Evolutionary conservation across 2,797 vertebrate species (phyloP), one percentile per base, ranked within the genome.

Genomic region (Paratrypauchen microcephalus): DNA sequence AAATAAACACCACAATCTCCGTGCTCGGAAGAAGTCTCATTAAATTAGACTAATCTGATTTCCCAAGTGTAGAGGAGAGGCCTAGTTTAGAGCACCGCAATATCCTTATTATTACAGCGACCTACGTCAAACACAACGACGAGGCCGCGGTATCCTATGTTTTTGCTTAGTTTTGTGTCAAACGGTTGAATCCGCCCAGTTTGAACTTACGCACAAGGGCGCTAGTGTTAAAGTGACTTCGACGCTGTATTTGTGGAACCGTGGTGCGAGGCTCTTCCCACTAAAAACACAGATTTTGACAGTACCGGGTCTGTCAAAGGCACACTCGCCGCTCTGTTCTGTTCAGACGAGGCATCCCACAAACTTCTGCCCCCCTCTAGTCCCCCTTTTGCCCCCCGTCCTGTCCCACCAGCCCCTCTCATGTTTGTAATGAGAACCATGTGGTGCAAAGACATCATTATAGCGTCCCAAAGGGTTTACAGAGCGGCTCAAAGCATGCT

Each of bases 181-280:
- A 65, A 67, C n/a, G 0, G 32, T 36, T 9, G 60, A 64, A 63
- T 56, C 56, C 41, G 30, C 47, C 63, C 24, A n/a, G 52, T 8
- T 19, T 4, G 56, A 61, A 59, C 39, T 13, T 2, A 84, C 0
- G 4, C 85, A 90, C 89, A 86, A 78, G 80, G 57, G 56, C 65
- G 57, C 66, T 87, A 88, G 89, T 89, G 76, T 78, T 70, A 24
- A 45, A 7, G 36, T 16, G 15, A 39, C 68, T 71, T 85, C 84
- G 77, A 88, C 5, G n/a, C 68, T 16, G 68, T 89, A 85, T 91
- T 92, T 90, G 87, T 89, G 87, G 88, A 91, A 86, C 83, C 87
- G 73, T 12, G 58, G 15, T n/a, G 85, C 71, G 84, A 76, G 84
- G 75, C 80, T 90, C 85, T 83, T 86, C 77, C 79, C 79, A 82